Percentiles rank a stretch among this genome's conserved stretches.
Evolutionary conservation across 2,888 invertebrate species (phyloP).

Genomic region (Agrotis clavis): DNA sequence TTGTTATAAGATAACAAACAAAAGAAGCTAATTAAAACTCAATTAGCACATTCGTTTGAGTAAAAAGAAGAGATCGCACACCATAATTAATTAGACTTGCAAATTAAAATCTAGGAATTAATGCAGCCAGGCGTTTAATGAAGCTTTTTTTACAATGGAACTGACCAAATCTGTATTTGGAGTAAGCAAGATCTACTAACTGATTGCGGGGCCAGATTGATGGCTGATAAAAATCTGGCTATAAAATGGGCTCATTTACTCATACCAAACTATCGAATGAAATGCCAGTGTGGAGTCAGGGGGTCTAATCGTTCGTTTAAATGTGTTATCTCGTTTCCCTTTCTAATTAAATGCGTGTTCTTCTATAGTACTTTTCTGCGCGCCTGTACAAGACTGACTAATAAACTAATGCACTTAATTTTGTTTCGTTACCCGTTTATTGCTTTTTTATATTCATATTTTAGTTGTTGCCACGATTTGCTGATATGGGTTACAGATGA

Average conservation of each 20-base stretch:
- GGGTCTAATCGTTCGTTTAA: too few species aligned
- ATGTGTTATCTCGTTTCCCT: too few species aligned
- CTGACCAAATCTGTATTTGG: too few species aligned
- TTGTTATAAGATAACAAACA: conserved; percentile 27
- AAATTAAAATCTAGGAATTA: conserved; percentile 35
- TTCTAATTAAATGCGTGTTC: too few species aligned
- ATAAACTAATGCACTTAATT: conserved; percentile 89
- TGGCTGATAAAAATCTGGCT: too few species aligned
- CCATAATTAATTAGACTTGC: conserved; percentile 33
- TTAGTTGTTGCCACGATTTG: conserved; percentile 80
- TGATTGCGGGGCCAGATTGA: too few species aligned
- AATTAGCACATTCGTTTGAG: conserved; percentile 32
- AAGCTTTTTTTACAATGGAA: neutral
- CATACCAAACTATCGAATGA: too few species aligned
- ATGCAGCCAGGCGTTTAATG: conserved; percentile 1
- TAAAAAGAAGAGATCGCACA: conserved; percentile 31
- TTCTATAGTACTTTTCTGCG: conserved; percentile 64
- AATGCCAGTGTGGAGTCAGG: too few species aligned
- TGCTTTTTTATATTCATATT: conserved; percentile 87
- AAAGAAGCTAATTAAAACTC: conserved; percentile 48
- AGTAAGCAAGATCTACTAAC: too few species aligned
- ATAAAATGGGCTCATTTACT: too few species aligned
- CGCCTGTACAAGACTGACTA: conserved; percentile 76
- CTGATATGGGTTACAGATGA: conserved; percentile 36
- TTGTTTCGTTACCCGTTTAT: conserved; percentile 82